Conservation (phyloP, 2,888 invertebrate species). For the Leptopilina syphax region DNA sequence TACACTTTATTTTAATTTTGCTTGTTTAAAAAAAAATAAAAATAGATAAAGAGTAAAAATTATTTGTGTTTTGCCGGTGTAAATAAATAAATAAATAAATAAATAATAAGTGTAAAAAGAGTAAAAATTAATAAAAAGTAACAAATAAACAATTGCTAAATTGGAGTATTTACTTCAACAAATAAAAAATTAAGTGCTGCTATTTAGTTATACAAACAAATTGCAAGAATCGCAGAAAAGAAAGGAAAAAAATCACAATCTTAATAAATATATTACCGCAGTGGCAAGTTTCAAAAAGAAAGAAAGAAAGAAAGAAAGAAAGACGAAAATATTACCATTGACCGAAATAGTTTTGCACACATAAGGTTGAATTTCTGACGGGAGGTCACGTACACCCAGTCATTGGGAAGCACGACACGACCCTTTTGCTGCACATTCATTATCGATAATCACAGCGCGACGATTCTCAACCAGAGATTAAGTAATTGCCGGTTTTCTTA, state of each 20-base stretch:
- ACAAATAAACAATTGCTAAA: no score
- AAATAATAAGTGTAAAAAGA: no score
- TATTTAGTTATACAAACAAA: no score
- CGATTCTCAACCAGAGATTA: slow-evolving; percentile 65
- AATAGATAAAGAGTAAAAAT: no score
- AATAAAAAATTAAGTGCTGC: not conserved
- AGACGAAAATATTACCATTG: slow-evolving; percentile 26
- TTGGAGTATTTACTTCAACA: not conserved
- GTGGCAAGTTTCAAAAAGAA: not conserved
- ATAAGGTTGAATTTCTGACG: slow-evolving; percentile 49
- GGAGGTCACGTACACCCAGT: slow-evolving; percentile 52
- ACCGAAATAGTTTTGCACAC: slow-evolving; percentile 47
- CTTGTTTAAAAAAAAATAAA: no score
- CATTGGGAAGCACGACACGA: slow-evolving; percentile 51
- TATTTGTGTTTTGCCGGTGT: no score
- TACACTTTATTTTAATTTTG: no score
- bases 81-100: no score
- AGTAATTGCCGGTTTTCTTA: slow-evolving; percentile 68
- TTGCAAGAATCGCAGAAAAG: not conserved
- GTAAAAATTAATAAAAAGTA: no score
- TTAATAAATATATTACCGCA: not conserved
- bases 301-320: not conserved
- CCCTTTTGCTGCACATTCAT: slow-evolving; percentile 59
- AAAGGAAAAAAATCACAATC: not conserved
- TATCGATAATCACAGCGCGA: slow-evolving; percentile 66